phyloP scores from a whole-genome alignment of 2,113 vertebrate species.

The Xiphophorus maculatus region DNA sequence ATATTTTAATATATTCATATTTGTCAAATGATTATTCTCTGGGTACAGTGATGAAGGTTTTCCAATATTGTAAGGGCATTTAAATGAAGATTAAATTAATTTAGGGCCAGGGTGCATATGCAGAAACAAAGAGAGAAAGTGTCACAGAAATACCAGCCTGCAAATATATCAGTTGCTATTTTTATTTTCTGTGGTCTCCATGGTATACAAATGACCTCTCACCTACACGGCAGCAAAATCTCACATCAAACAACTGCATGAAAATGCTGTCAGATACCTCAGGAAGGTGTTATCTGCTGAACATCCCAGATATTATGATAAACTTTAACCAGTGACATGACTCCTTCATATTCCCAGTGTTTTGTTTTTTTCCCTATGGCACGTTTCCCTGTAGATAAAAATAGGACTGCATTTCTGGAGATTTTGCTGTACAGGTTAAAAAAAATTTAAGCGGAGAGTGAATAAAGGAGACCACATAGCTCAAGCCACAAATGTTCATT shows the following conservation, averaged over 20 bases:
- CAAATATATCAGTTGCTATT: constrained; percentile 17
- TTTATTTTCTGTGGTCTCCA: constrained; percentile 33
- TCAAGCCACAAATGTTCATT: constrained; percentile 39
- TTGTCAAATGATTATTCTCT: not conserved
- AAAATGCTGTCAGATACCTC: constrained; percentile 26
- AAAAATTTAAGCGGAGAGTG: not conserved
- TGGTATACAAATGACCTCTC: constrained; percentile 13
- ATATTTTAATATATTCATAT: constrained; percentile 17
- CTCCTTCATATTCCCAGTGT: constrained; percentile 1
- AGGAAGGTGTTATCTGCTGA: constrained; percentile 47
- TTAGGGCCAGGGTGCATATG: not conserved
- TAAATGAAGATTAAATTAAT: constrained; percentile 37
- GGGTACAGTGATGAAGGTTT: constrained; percentile 1
- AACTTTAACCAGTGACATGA: constrained; percentile 2
- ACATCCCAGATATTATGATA: constrained; percentile 14
- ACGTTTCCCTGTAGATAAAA: not conserved
- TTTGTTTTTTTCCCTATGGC: not conserved
- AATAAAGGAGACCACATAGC: constrained; percentile 1
- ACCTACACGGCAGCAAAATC: not conserved
- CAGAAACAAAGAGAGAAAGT: not conserved
- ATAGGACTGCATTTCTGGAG: constrained; percentile 16
- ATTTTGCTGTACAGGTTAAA: constrained; percentile 32
- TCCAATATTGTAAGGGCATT: constrained; percentile 63
- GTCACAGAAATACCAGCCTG: not conserved
- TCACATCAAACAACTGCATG: constrained; percentile 10